Conservation (phyloP, 2,888 invertebrate species). For the Tiphia femorata region DNA sequence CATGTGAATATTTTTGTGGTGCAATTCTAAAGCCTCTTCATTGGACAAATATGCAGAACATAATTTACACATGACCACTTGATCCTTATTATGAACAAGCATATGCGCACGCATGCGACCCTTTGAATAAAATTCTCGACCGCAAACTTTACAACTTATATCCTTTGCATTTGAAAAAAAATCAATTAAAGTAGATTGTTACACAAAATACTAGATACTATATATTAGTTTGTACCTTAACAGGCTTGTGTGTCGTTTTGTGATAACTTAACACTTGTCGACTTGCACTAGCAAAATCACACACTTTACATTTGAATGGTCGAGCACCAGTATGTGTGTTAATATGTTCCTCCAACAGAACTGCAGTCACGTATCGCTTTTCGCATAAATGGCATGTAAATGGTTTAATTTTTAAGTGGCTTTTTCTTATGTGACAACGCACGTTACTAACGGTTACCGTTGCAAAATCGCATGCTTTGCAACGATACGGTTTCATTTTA, state of each 20-base stretch:
- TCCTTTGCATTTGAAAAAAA: slow-evolving; percentile 39
- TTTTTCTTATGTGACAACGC: slow-evolving; percentile 58
- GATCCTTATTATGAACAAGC: slow-evolving; percentile 54
- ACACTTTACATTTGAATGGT: slow-evolving; percentile 51
- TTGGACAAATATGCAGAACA: slow-evolving; percentile 56
- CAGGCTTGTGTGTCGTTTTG: slow-evolving; percentile 49
- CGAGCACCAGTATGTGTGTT: slow-evolving; percentile 57
- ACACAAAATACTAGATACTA: no score
- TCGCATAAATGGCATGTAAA: slow-evolving; percentile 52
- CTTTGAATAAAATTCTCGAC: slow-evolving; percentile 53
- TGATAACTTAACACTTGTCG: slow-evolving; percentile 57
- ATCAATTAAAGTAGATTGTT: background rate
- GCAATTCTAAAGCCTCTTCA: slow-evolving; percentile 46
- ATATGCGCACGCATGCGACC: slow-evolving; percentile 55
- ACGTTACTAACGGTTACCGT: slow-evolving; percentile 60
- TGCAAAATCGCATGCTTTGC: slow-evolving; percentile 53
- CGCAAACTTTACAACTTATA: slow-evolving; percentile 52
- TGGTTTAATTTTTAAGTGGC: slow-evolving; percentile 60
- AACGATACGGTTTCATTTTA: slow-evolving; percentile 58
- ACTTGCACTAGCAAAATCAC: slow-evolving; percentile 51
- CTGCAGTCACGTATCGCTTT: slow-evolving; percentile 51
- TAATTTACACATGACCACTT: slow-evolving; percentile 50
- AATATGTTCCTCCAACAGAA: slow-evolving; percentile 56
- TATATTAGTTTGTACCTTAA: slow-evolving; percentile 44
- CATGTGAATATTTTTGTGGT: slow-evolving; percentile 50